Percentiles rank a stretch among this genome's conserved stretches.
These are phyloP conservation scores for Adelges cooleyi DNA, from an alignment of 1,140 invertebrate species.

Conservation along the genomic window DNA sequence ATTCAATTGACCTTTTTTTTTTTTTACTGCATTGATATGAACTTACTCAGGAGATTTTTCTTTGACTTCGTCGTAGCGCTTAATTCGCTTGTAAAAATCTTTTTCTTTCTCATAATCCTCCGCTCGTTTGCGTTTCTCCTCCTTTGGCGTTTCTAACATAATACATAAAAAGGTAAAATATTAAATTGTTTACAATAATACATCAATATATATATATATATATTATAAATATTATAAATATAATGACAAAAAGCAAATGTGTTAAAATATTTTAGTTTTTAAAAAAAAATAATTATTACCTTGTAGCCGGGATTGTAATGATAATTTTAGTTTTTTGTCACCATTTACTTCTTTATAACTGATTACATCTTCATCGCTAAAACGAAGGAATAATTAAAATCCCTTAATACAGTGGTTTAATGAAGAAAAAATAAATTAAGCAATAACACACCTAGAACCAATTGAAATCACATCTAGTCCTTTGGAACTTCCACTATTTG, in stretches of 20 bases:
- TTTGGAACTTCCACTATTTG: neutral
- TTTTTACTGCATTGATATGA: too few species aligned
- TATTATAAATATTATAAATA: neutral
- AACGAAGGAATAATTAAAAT: neutral
- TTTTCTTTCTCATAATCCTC: slow-evolving; percentile 1
- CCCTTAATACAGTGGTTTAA: too few species aligned
- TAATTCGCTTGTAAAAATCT: slow-evolving; percentile 14
- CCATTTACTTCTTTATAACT: slow-evolving; percentile 5
- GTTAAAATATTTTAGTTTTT: too few species aligned
- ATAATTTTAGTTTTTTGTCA: neutral
- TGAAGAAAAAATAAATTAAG: neutral
- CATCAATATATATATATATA: neutral
- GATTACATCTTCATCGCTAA: slow-evolving; percentile 7
- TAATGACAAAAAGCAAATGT: too few species aligned
- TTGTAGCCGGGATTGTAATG: slow-evolving; percentile 7
- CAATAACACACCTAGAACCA: slow-evolving; percentile 2
- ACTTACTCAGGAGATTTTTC: slow-evolving; percentile 16
- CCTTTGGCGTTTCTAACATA: neutral
- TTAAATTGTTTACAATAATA: neutral
- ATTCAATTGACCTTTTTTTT: too few species aligned
- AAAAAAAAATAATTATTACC: too few species aligned
- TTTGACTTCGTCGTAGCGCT: neutral
- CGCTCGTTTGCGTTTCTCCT: neutral
- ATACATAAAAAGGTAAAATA: neutral
- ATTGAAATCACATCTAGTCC: slow-evolving; percentile 12